These are phyloP conservation scores for Illadopsis cleaveri DNA, from an alignment of 2,113 vertebrate species.

Conservation along the genomic window DNA sequence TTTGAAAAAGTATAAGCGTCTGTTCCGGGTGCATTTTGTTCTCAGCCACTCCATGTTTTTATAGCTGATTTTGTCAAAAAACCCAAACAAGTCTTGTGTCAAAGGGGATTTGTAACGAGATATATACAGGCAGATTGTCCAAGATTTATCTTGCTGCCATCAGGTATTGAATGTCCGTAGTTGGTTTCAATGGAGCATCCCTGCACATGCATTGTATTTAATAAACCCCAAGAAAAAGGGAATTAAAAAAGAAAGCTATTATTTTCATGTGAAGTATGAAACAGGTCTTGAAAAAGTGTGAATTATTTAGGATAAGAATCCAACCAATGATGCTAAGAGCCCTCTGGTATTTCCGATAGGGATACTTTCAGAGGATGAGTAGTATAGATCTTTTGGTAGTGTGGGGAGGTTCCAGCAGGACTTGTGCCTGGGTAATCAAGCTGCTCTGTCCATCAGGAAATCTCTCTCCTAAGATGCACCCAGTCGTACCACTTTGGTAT, in stretches of 20 bases:
- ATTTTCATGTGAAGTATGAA: neutral
- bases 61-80: neutral
- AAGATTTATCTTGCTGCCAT: neutral
- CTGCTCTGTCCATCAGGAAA: neutral
- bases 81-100: fast-evolving
- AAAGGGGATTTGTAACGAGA: neutral
- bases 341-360: neutral
- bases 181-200: neutral
- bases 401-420: neutral
- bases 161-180: neutral
- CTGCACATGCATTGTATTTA: neutral
- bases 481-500: neutral
- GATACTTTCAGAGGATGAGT: neutral
- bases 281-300: neutral
- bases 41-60: neutral
- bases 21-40: neutral
- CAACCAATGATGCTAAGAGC: neutral
- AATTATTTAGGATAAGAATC: neutral
- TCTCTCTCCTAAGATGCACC: neutral
- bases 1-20: neutral
- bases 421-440: neutral
- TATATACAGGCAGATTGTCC: neutral
- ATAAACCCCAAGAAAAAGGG: neutral
- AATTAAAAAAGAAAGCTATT: neutral
- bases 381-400: neutral